Base-by-base conservation (phyloP, 2,113 vertebrate genomes). In the Solea senegalensis region DNA sequence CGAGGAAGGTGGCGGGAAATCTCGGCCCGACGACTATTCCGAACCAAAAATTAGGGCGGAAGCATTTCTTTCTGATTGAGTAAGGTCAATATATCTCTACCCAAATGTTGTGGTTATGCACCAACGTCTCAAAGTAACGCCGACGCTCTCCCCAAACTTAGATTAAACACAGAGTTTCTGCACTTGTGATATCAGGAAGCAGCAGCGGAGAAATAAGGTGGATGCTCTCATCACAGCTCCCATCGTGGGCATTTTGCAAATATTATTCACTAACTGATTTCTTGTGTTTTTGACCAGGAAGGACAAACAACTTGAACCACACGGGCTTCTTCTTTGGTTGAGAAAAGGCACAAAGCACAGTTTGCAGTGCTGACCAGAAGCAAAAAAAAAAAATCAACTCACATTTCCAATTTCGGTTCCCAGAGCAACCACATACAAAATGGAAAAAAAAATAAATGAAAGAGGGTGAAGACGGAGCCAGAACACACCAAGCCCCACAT, bases 321-420 rank as follows among this genome's bases (percentile, higher is more conserved):
- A 63, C n/a, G 34, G 2, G 13, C 43, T 40, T 41, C 8, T 48
- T 54, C 4, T 57, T 52, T 10, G 51, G 52, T 3, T 63, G 54
- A 49, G 12, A 56, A 55, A 64, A 62, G 15, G 16, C 8, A 50
- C 12, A 39, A 16, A 9, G 14, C 50, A 34, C 16, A 39, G 34
- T 50, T 63, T 41, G 64, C 59, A 40, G 45, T 67, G 46, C 57
- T 39, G 52, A 43, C 52, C 15, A 2, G 41, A 16, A 54, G n/a
- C 3, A 65, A 43, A 56, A 69, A 27, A 58, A 5, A 61, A 43
- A 56, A 69, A 43, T 51, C 39, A 13, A 27, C 64, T 55, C 54
- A 64, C 26, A 64, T 64, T 74, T 50, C 54, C 8, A 27, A 59
- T 48, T 45, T 45, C 54, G 49, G 21, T 62, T 79, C 64, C 40